Base-by-base conservation (phyloP, 2,888 invertebrate genomes). In the Euzetes globulus region DNA sequence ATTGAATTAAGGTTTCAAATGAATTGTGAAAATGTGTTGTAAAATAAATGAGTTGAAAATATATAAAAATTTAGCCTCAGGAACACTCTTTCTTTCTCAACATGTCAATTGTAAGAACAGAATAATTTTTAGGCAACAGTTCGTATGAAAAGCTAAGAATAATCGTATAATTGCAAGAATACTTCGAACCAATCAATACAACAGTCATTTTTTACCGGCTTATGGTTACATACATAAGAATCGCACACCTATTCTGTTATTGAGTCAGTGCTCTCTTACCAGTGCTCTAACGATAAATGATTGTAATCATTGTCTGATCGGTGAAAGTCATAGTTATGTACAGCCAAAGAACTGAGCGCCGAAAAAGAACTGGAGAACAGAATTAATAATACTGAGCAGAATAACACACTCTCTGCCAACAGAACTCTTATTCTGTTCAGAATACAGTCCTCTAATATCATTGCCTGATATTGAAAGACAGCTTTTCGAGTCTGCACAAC, bases 1-100 rank as follows among this genome's bases (percentile, higher is more conserved):
- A 52, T 52, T 52, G n/a, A 52, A 52, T 52, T 47, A 52, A 52
- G 52, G 6, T n/a, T 19, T 52, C 52, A 52, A 52, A 52, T 52
- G 52, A 52, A 19, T 52, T 47, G 47, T 47, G 47, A 13, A 47
- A 47, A 52, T 6, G 52, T 52, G 33, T 33, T 33, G 33, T 6
- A 33, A 33, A 33, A 33, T 52, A 19, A 52, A 19, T 19, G 19
- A 17, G 17, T 52, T n/a, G 3, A 52, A 52, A 52, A 52, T 19
- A 19, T 52, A 19, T 19, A 19, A 52, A 7, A 52, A 2, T 19
- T 19, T 19, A n/a, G n/a, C n/a, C n/a, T n/a, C n/a, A n/a, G n/a
- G n/a, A n/a, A n/a, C n/a, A n/a, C n/a, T n/a, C n/a, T n/a, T n/a
- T n/a, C n/a, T n/a, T n/a, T n/a, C n/a, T n/a, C n/a, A n/a, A n/a